Evolutionary conservation across 2,113 vertebrate species (phyloP), one percentile per base, ranked within the genome.

Genomic region (Rhagologus leucostigma): DNA sequence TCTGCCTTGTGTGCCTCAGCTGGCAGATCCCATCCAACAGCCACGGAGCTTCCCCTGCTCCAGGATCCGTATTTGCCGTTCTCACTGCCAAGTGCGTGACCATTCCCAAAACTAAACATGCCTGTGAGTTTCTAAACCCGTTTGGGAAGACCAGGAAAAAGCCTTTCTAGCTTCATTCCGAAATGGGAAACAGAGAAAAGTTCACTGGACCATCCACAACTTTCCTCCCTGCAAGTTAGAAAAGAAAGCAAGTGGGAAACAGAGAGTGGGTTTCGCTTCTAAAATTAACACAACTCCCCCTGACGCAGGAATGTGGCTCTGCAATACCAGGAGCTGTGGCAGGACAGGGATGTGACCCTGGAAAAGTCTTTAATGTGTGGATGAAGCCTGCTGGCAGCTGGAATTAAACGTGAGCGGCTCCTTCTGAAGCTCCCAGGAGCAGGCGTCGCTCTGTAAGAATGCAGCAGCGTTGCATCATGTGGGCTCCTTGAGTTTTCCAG

Each of bases 401-500:
- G 47, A 78, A 39, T 14, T 13, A 55, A 84, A 41, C 3, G 14
- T 13, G 30, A 39, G 76, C 0, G 0, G 37, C 47, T 47, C 42
- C 37, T 90, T 53, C 32, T 20, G 8, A 49, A 62, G 76, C 24
- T 63, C 12, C 16, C 63, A 27, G 23, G 2, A n/a, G 78, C 84
- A 52, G 55, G 47, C 9, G 0, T 29, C 2, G 10, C 55, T 56
- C 71, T 84, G 97, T 86, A 97, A 97, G 94, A 95, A 73, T 5
- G 65, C 67, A 8, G 22, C 15, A 3, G 50, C 33, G 83, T 96
- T 96, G 93, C 97, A 96, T 97, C 97, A 97, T 95, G 91, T 91
- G 62, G 47, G 20, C 11, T 85, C 49, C 88, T 16, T 67, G 59
- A 75, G 41, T 37, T 30, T 89, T 89, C 89, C 86, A 92, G 60